Evolutionary conservation across 2,113 vertebrate species (phyloP), one percentile per base, ranked within the genome.

Genomic region (Entomyzon cyanotis): DNA sequence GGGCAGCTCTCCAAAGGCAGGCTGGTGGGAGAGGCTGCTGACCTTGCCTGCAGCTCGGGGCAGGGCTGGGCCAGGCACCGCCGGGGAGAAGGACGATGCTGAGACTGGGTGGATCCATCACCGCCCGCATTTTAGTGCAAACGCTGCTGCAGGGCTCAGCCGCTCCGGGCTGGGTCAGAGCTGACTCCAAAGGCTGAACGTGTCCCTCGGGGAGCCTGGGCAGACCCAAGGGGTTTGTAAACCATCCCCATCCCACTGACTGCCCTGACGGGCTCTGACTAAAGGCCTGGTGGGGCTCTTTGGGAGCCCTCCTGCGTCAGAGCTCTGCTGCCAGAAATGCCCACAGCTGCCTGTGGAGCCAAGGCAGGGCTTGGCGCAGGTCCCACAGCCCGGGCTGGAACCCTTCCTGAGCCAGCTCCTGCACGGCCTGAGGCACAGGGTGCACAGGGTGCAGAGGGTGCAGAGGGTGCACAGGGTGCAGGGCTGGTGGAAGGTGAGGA

Each of bases 341-440:
- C 73, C 4, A 0, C 2, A 0, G 67, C 70, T 2, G 27, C 53
- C 53, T 1, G 2, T 3, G 42, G 7, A 28, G 33, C 16, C 0
- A 23, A 23, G 39, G 76, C 87, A 39, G 12, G 0, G 50, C 4
- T 35, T 69, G 87, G 92, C 50, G 1, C 42, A 1, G 37, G 33
- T 52, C 90, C 92, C 8, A 1, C 35, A 35, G 3, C 47, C 31
- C 0, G 1, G 68, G 47, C 79, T 68, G 70, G 67, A 71, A 80
- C 49, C 44, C 35, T 16, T 42, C 53, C 80, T 7, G 17, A 88
- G 83, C 53, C 84, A 63, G 75, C 25, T 76, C 20, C 44, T 14
- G 44, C 76, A 7, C 0, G 15, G 62, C 13, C 79, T 14, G 50
- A 46, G 52, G 68, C 5, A 14, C 76, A 39, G 53, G 28, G 69